These are phyloP conservation scores for Porites divaricata DNA, from an alignment of 92 coral and sea anemone species.

Conservation along the genomic window DNA sequence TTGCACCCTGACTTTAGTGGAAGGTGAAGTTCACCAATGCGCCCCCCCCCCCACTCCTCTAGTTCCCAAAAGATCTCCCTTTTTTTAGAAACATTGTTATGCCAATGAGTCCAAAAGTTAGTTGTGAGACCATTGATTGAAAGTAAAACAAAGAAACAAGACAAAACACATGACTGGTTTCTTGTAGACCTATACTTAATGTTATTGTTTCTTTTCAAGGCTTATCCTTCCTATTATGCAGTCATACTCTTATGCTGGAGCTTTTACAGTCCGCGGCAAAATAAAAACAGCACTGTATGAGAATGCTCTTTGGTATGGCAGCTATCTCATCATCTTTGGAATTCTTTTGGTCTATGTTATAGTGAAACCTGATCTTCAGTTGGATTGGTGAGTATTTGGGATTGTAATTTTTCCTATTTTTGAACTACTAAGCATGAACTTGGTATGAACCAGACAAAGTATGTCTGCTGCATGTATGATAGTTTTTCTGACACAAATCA, in stretches of 20 bases:
- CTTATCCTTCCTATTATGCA: conserved; percentile 96
- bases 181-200: neutral
- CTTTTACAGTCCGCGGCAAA: conserved; percentile 96
- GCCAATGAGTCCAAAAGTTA: too few species aligned
- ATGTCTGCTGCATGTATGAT: too few species aligned
- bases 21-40: too few species aligned
- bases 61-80: too few species aligned
- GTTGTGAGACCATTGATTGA: too few species aligned
- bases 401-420: neutral
- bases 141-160: too few species aligned
- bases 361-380: conserved; percentile 82
- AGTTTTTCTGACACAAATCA: too few species aligned
- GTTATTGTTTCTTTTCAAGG: conserved; percentile 52
- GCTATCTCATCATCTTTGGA: conserved; percentile 89
- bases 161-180: neutral
- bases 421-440: too few species aligned
- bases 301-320: conserved; percentile 99
- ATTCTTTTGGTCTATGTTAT: conserved; percentile 90
- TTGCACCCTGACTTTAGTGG: too few species aligned
- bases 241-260: conserved; percentile 99
- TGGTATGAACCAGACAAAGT: too few species aligned
- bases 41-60: too few species aligned
- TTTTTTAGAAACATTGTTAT: too few species aligned
- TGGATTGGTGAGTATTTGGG: conserved; percentile 82
- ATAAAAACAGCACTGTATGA: conserved; percentile 95